Base-by-base conservation (phyloP, 1,140 invertebrate species). In the Caerostris darwini region DNA sequence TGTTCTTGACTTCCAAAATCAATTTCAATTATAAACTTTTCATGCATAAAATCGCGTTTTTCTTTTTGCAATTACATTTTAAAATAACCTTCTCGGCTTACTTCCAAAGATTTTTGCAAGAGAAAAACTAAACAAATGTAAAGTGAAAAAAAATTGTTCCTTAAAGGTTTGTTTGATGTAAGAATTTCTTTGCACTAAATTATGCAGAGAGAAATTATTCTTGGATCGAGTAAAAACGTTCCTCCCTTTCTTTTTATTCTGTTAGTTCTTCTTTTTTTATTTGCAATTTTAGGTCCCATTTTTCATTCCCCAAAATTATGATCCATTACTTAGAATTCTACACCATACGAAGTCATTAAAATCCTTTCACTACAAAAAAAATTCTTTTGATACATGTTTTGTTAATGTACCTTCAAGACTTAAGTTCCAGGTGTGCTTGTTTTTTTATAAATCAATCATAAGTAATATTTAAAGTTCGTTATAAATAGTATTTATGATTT, bases 21-120 rank as follows among this genome's bases (percentile, higher is more conserved):
- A 90, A 90, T 90, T 90, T 90, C 88, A 90, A 90, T 90, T 90
- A 90, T 71, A 90, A 90, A 77, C 67, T 90, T 90, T 71, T 58
- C 88, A 90, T 90, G 88, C 88, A 90, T 90, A 90, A 90, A 90
- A 90, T 90, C 88, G 34, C 12, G 6, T 90, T 90, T 90, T 90
- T 58, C 59, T 71, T 90, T 90, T 90, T 57, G 10, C 64, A 71
- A 90, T 90, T 90, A 71, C 53, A 90, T 90, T 90, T 71, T 71
- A 69, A 71, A 90, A 90, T 77, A 88, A 88, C 67, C n/a, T 90
- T 56, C 67, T n/a, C 4, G 50, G 19, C 14, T 50, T 10, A 61
- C 34, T 58, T 90, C 77, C 58, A 71, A 69, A 58, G 67, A 90
- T 77, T 90, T 67, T 90, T 5, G 64, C 3, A 7, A 90, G 53